Base-by-base conservation (phyloP, 2,113 vertebrate species). In the Chascanopsetta lugubris region DNA sequence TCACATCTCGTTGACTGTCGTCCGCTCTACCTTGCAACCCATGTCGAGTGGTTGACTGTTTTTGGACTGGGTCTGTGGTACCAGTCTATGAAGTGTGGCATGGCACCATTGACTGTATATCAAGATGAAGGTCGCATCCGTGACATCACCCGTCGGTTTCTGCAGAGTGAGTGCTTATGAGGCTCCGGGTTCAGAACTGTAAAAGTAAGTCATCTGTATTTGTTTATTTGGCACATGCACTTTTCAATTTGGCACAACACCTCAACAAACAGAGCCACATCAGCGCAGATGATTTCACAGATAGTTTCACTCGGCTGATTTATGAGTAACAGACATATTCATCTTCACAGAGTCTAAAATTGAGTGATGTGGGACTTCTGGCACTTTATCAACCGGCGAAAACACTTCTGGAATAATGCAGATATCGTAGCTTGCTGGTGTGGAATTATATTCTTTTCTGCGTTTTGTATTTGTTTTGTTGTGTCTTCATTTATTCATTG, bases 311-410 rank as follows among this genome's bases (percentile, higher is more conserved):
- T 27, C 25, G 26, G 42, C 45, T 62, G 69, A 85, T 63, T 53
- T 63, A 82, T 55, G 72, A 32, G 20, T 46, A 63, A 69, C 78
- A 47, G n/a, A 61, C 32, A 56, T 72, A 49, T 67, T 57, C 56
- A 71, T 82, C 69, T 62, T 76, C 6, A 8, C 21, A 36, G 56
- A 32, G 59, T 62, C 62, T 59, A 65, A 76, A 74, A 56, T 9
- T 65, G 61, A 70, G 13, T 42, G 40, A 75, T 72, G 59, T 45
- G 21, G 46, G 18, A 60, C 64, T 55, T 45, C 50, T 53, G 22
- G 61, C 65, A 18, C 27, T 72, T 47, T 51, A 61, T 65, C 61
- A 49, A 6, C 7, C 38, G 24, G 21, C 32, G 40, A 8, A 30
- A 38, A 61, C 53, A 55, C 50, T 9, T 49, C 8, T 55, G 22